Evolutionary conservation across 2,888 invertebrate species (phyloP).

Genomic region (Nephrotoma flavescens): DNA sequence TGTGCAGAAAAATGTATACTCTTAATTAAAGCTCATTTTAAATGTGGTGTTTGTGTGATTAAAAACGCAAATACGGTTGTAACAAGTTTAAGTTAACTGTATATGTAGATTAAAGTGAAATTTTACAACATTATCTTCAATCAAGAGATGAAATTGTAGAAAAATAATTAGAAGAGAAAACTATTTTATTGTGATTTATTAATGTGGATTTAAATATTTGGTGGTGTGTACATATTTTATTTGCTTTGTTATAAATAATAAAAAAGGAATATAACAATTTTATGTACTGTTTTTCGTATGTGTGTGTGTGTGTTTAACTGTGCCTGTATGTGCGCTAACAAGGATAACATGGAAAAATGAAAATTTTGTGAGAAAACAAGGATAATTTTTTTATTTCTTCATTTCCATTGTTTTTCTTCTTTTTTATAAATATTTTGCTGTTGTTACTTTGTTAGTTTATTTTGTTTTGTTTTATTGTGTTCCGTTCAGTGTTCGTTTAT

Average conservation of each 20-base stretch:
- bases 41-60: background rate
- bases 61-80: background rate
- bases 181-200: background rate
- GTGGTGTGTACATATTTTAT: background rate
- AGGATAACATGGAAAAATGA: background rate
- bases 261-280: background rate
- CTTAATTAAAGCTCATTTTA: background rate
- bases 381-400: background rate
- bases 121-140: background rate
- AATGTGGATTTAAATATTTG: background rate
- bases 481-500: background rate
- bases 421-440: background rate
- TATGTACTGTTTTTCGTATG: background rate
- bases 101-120: too few species aligned
- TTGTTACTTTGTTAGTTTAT: background rate
- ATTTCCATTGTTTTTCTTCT: background rate
- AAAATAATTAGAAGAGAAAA: background rate
- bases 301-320: background rate
- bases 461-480: background rate
- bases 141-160: background rate
- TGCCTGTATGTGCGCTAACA: background rate
- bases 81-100: background rate
- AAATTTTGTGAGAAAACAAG: background rate
- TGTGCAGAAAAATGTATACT: background rate
- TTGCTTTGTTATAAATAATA: background rate